Evolutionary conservation across 1,140 invertebrate species (phyloP), one percentile per base, ranked within the genome.

Genomic region (Grapholita molesta): DNA sequence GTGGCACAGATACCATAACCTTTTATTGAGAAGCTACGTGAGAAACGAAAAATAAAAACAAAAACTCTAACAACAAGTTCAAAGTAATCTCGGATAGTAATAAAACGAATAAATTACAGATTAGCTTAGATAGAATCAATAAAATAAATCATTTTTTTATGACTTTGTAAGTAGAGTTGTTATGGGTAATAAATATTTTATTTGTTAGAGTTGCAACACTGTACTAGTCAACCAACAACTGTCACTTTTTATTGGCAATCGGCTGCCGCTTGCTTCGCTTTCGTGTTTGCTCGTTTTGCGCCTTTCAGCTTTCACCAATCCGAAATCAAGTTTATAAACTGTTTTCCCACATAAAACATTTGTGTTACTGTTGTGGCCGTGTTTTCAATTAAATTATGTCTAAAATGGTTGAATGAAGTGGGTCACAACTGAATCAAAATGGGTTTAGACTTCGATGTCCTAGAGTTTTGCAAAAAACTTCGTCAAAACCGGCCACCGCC

Each of bases 391-490:
- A 35, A 35, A 6, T 7, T 9, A 5, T 33, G 1, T 15, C 12
- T 33, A 64, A 32, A 32, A 64, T 64, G 32, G n/a, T 18, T 57
- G 2, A 12, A 25, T 57, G 18, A 28, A 57, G 28, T 30, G 15
- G 8, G 8, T 30, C 25, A 33, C n/a, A 33, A 21, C 6, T 32
- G 18, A 38, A 21, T 48, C 69, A 82, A 83, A 89, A 96, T 96
- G 95, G 95, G 94, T 70, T 90, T 96, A 53, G 95, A 97, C 88
- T 97, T 97, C 92, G 96, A 97, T 93, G 95, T 97, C 69, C 93
- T 96, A 77, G 95, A 96, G 83, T 97, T 96, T 91, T 96, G 96
- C 83, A 95, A 96, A 79, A 96, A 97, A 89, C 92, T 97, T 70
- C 93, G 95, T 72, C 94, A 94, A 73, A 95, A 96, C 70, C 96